Evolutionary conservation across 2,797 vertebrate genomes (phyloP), one percentile per base, ranked within the genome.

Genomic region (Crax fasciolata): DNA sequence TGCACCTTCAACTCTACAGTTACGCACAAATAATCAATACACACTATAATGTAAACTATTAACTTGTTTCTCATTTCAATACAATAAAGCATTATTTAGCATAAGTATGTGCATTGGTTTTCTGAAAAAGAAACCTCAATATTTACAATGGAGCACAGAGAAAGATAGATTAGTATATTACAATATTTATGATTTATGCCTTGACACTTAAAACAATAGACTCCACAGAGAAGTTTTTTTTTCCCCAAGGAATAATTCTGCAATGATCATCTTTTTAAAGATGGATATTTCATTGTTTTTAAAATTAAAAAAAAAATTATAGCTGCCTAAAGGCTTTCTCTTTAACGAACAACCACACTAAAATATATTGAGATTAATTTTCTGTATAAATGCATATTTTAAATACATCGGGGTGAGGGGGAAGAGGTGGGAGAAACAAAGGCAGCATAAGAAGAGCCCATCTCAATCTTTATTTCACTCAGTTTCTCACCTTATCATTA

Each of bases 331-430:
- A 52, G 13, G 5, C 7, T 27, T 59, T 78, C 61, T 41, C 38
- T 82, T 62, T 66, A 41, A 71, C 13, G 6, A 77, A 71, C 12
- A 38, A 32, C 13, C 8, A 30, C 41, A 43, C 55, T 35, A 67
- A 58, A 93, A 62, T 39, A 28, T 8, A 35, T 1, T 41, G 18
- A 80, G 9, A 38, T 61, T 41, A 68, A 68, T 28, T 71, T 28
- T 78, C 23, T 84, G 15, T 6, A 2, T 43, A 62, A 7, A 30
- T 18, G 15, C 8, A 14, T 57, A 27, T 58, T 88, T 87, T 63
- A 84, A 74, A 63, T 5, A 4, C 4, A 62, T 13, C 0, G 2
- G 5, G 9, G 12, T 35, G 8, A 1, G 6, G 24, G 17, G 15
- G 4, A 35, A 35, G 35, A 3, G 17, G 7, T 3, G 11, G 10